These are phyloP conservation scores for Sceloporus undulatus DNA, from an alignment of 2,113 vertebrate species.

Conservation along the genomic window DNA sequence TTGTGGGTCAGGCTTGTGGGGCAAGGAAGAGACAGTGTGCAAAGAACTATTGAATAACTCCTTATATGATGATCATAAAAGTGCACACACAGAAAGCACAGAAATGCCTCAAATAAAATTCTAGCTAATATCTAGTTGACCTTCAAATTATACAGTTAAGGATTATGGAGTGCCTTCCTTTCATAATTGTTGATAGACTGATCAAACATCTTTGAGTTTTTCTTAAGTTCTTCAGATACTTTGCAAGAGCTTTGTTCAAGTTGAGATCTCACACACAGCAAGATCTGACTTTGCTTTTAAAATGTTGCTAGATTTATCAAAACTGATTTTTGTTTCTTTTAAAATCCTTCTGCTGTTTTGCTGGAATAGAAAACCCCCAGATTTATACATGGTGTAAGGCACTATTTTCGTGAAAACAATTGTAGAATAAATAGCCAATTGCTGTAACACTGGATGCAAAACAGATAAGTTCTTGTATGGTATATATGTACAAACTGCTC, in stretches of 20 bases:
- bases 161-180: not conserved
- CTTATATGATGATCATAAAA: too few species aligned
- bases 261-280: not conserved
- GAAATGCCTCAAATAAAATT: too few species aligned
- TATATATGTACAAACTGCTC: not conserved
- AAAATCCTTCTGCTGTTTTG: not conserved
- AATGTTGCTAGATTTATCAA: not conserved
- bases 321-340: not conserved
- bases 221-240: not conserved
- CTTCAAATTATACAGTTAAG: not conserved
- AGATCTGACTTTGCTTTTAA: not conserved
- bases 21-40: too few species aligned
- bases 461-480: not conserved
- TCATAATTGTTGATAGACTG: not conserved
- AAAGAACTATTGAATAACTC: too few species aligned
- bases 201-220: not conserved
- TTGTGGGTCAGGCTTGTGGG: too few species aligned
- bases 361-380: not conserved
- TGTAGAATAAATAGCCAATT: not conserved
- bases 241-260: not conserved
- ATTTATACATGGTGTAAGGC: not conserved
- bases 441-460: not conserved
- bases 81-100: too few species aligned
- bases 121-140: not conserved
- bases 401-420: not conserved